phyloP scores from a whole-genome alignment of 1,140 invertebrate species.

The Aphidius gifuensis region DNA sequence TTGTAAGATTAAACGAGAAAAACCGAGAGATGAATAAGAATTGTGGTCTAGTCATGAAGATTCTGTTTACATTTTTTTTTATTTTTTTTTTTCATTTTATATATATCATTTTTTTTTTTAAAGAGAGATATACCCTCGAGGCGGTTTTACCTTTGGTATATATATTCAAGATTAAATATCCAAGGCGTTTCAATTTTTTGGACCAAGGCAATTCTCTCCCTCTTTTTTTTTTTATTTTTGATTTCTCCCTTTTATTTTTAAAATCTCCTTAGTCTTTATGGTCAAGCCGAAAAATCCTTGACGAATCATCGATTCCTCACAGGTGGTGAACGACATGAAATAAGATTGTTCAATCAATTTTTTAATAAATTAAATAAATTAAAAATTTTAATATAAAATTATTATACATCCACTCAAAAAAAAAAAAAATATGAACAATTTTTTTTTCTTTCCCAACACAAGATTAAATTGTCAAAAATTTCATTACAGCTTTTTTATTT shows the following conservation, averaged over 20 bases:
- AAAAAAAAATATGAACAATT: conserved; percentile 4
- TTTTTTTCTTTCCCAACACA: background rate
- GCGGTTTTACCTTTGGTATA: conserved; percentile 33
- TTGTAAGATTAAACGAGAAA: too few relatives aligned
- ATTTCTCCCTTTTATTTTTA: conserved; percentile 2
- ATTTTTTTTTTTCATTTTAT: too few relatives aligned
- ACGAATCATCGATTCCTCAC: conserved; percentile 19
- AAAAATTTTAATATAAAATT: background rate
- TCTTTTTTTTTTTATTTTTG: conserved; percentile 3
- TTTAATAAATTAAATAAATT: conserved; percentile 3
- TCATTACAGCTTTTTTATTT: too few relatives aligned
- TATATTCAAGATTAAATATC: conserved; percentile 34
- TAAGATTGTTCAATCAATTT: conserved; percentile 21
- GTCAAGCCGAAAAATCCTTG: conserved; percentile 7
- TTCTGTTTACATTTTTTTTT: too few relatives aligned
- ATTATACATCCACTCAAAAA: background rate
- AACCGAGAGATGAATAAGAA: too few relatives aligned
- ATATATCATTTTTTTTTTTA: too few relatives aligned
- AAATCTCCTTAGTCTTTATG: background rate
- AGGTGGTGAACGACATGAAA: conserved; percentile 15
- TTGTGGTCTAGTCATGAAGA: too few relatives aligned
- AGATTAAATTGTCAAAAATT: background rate
- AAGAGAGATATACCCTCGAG: background rate
- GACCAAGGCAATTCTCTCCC: conserved; percentile 15
- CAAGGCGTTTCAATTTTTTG: background rate